phyloP scores from a whole-genome alignment of 2,797 vertebrate species.

The Acanthiza pusilla region DNA sequence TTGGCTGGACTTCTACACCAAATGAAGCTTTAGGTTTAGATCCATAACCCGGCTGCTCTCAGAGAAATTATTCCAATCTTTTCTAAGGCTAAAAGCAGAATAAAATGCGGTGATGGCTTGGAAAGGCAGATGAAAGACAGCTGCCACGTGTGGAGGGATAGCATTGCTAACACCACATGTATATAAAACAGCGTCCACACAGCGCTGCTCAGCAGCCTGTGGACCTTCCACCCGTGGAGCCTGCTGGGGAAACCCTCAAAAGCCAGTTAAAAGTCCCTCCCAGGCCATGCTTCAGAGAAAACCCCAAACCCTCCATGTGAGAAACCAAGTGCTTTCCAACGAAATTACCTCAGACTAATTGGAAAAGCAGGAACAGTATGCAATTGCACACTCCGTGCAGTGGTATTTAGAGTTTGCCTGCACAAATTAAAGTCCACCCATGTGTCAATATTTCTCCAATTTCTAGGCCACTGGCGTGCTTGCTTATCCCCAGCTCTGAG shows the following conservation, averaged over 20 bases:
- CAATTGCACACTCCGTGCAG: not conserved
- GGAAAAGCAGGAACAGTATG: constrained; percentile 4
- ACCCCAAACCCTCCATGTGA: not conserved
- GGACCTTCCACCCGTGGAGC: not conserved
- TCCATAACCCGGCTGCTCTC: not conserved
- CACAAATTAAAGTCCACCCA: constrained; percentile 18
- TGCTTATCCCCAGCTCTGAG: not conserved
- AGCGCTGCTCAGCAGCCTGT: not conserved
- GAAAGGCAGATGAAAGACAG: not conserved
- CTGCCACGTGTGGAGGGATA: not conserved
- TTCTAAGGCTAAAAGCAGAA: not conserved
- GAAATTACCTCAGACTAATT: not conserved
- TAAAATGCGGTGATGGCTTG: not conserved
- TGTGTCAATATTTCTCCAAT: constrained; percentile 17
- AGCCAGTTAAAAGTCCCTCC: not conserved
- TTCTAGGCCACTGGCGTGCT: not conserved
- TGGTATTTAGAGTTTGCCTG: not conserved
- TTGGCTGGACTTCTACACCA: not conserved
- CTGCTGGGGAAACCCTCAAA: not conserved
- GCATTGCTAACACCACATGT: not conserved
- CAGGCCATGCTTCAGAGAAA: not conserved
- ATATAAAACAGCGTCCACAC: not conserved
- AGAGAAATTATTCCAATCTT: not conserved
- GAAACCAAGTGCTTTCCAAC: not conserved
- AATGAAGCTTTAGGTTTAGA: not conserved